phyloP scores from a whole-genome alignment of 2,888 invertebrate genomes.

The Lysandra coridon region DNA sequence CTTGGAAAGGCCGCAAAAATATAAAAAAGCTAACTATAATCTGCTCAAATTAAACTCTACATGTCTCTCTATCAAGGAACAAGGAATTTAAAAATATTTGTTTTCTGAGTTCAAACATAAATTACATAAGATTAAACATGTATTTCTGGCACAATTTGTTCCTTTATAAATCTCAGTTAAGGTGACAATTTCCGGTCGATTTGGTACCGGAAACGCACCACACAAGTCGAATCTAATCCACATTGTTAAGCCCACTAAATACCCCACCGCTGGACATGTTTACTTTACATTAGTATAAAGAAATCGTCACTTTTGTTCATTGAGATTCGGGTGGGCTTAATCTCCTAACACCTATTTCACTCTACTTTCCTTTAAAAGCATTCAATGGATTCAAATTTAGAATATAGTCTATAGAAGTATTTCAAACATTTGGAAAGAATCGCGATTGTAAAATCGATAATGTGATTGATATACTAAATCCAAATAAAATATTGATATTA shows the following conservation, averaged over 20 bases:
- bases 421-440: background rate
- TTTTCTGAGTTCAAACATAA: background rate
- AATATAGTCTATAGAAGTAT: no score
- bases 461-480: background rate
- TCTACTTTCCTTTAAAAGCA: conserved; percentile 40
- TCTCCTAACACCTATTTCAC: conserved; percentile 33
- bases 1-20: no score
- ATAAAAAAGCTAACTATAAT: no score
- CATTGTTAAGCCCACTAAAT: conserved; percentile 8
- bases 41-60: no score
- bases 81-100: background rate
- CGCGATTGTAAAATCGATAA: background rate
- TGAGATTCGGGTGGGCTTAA: conserved; percentile 5
- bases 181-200: conserved; percentile 15
- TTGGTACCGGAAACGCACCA: conserved; percentile 12
- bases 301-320: conserved; percentile 19
- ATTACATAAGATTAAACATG: background rate
- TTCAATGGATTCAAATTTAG: background rate
- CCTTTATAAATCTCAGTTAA: conserved; percentile 3
- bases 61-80: background rate
- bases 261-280: conserved; percentile 10
- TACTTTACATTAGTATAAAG: conserved; percentile 23
- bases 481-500: no score
- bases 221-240: conserved; percentile 25
- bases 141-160: background rate